phyloP scores from a whole-genome alignment of 1,140 invertebrate species.

The Aphaenogaster floridana region DNA sequence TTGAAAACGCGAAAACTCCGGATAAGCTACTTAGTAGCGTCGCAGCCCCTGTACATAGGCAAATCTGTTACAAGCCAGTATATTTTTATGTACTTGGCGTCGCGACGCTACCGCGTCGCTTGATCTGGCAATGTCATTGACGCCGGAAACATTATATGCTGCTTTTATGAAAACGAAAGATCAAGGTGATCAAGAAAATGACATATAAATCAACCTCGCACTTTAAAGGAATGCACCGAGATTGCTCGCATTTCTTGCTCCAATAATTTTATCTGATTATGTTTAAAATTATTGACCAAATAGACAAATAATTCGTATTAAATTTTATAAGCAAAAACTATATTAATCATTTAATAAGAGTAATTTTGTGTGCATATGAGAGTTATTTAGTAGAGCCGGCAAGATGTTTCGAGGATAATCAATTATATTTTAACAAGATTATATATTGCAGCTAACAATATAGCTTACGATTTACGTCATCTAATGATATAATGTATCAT shows the following conservation, averaged over 20 bases:
- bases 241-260: not conserved
- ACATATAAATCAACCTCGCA: constrained; percentile 5
- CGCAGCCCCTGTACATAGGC: no score
- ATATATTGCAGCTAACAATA: constrained; percentile 3
- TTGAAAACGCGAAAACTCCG: no score
- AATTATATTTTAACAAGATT: constrained; percentile 3
- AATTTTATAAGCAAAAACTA: not conserved
- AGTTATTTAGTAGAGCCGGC: not conserved
- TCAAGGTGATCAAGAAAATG: constrained; percentile 63
- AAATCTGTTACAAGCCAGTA: no score
- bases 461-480: not conserved
- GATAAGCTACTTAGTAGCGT: no score
- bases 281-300: constrained; percentile 10
- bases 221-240: not conserved
- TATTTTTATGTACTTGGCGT: no score
- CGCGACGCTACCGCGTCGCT: no score
- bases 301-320: not conserved
- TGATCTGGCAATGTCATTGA: constrained; percentile 27
- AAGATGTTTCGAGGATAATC: not conserved
- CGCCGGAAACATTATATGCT: not conserved
- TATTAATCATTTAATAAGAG: not conserved
- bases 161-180: constrained; percentile 40
- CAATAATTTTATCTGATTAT: not conserved
- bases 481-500: constrained; percentile 6
- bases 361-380: not conserved